Evolutionary conservation across 2,888 invertebrate species (phyloP), one percentile per base, ranked within the genome.

Genomic region (Monoplex corrugatus): DNA sequence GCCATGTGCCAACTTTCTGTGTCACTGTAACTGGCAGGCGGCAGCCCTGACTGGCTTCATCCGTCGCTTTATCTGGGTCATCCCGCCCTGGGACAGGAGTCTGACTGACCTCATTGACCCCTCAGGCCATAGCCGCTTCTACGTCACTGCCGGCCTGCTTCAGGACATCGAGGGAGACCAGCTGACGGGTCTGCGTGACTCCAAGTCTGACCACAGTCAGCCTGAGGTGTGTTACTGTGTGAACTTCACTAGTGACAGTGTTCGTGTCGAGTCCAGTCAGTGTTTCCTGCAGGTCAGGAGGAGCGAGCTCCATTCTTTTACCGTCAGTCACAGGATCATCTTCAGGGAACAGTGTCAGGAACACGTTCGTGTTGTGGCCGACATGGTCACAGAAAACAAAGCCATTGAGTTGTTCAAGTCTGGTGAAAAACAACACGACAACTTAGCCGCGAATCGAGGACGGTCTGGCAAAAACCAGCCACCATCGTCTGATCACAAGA

Each of bases 1-100:
- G 80, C 35, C 19, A 23, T 23, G 35, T 35, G 35, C 19, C 80
- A 40, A 10, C 23, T 40, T 38, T 35, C 5, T 35, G 32, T 35
- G n/a, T 40, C 38, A 2, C 38, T 38, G 40, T 38, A n/a, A n/a
- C n/a, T n/a, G 38, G 3, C 91, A 94, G 94, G 92, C 91, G 0
- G 92, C 94, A 0, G 92, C 92, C 0, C 91, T 93, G 90, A 91
- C 93, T 0, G 94, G 94, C 13, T 87, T 94, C 40, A 91, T 94
- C 10, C 91, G 90, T 43, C 92, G 92, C 19, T 90, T 92, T 50
- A 92, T 94, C 40, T 94, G 94, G 94, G 91, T 94, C 16, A 93
- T 93, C 92, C 94, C 94, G 0, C 87, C 90, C 10, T 94, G 94
- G 94, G 92, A 92, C 88, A 75, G 80, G 0, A 45, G n/a, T 8